Evolutionary conservation across 1,140 invertebrate species (phyloP).

Genomic region (Cotesia typhae): DNA sequence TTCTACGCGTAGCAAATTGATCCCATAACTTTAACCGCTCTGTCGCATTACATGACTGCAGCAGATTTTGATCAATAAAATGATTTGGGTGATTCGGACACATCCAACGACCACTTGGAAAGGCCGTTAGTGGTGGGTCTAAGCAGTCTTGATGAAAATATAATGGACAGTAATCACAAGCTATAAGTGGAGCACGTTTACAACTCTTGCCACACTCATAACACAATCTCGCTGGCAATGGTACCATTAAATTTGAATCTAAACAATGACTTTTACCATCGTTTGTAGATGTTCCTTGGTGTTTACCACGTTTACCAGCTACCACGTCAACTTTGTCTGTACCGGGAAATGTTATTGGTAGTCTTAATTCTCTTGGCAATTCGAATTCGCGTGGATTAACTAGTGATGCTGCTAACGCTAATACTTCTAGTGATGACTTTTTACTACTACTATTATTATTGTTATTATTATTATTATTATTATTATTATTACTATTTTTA

Average conservation of each 20-base stretch:
- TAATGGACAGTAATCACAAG: constrained; percentile 93
- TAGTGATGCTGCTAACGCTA: constrained; percentile 81
- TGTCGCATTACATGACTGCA: constrained; percentile 81
- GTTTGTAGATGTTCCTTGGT: constrained; percentile 44
- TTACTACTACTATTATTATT: constrained; percentile 50
- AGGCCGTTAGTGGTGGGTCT: constrained; percentile 86
- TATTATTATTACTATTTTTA: too few species aligned
- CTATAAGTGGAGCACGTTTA: constrained; percentile 81
- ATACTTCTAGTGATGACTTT: constrained; percentile 75
- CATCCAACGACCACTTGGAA: constrained; percentile 93
- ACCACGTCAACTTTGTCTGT: constrained; percentile 71
- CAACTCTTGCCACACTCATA: constrained; percentile 86
- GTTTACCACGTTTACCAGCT: constrained; percentile 56
- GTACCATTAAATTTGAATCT: constrained; percentile 80
- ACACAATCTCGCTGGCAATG: constrained; percentile 83
- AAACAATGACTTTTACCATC: constrained; percentile 70
- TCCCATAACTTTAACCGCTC: constrained; percentile 89
- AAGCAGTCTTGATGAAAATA: constrained; percentile 93
- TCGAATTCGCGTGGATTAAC: constrained; percentile 91
- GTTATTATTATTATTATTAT: too few species aligned
- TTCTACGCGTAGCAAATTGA: constrained; percentile 74
- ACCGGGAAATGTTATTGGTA: constrained; percentile 84
- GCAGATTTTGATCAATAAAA: constrained; percentile 82
- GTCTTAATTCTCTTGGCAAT: constrained; percentile 80
- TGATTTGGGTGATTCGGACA: constrained; percentile 96